Evolutionary conservation across 2,888 invertebrate species (phyloP), one percentile per base, ranked within the genome.

Genomic region (Dioctria rufipes): DNA sequence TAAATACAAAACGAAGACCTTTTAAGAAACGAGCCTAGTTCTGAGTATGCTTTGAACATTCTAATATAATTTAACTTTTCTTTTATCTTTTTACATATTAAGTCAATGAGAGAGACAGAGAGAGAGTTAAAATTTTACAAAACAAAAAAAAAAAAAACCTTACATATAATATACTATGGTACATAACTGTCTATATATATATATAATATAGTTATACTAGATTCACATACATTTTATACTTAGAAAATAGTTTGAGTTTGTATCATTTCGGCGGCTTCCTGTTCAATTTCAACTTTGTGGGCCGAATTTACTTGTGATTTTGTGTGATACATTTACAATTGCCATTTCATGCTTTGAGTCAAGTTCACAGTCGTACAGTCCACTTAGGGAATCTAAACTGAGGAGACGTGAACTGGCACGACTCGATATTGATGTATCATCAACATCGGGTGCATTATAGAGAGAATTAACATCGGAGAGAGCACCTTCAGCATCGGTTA

Each of bases 401-500:
- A 96, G 93, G 69, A 96, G 92, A 8, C 95, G 92, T 11, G 95
- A 95, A 39, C 95, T 95, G 51, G 96, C 95, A 82, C 96, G 91
- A 5, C 95, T 95, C 3, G 95, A 96, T 83, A 96, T 93, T 84
- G 93, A 93, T 83, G 95, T 95, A 86, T 96, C 92, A 84, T 92
- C 92, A 81, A 92, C 90, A 86, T 93, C 92, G 67, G 88, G 89
- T 82, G 92, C 92, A 88, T 94, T 93, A 88, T 94, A 95, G 85
- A 95, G 93, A 6, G 95, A 95, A 90, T 96, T 96, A 73, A 96
- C 95, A 89, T 96, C 96, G 85, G 95, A 95, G 81, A 96, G 90
- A 42, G 95, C 96, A 81, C 95, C 96, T 91, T 96, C 96, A 8
- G 95, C 95, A 90, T 96, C 96, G 2, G 95, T 96, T 65, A 96